Percentiles rank a stretch among this genome's conserved stretches.
Evolutionary conservation across 2,113 vertebrate genomes (phyloP).

Genomic region (Poeciliopsis turrubarensis): DNA sequence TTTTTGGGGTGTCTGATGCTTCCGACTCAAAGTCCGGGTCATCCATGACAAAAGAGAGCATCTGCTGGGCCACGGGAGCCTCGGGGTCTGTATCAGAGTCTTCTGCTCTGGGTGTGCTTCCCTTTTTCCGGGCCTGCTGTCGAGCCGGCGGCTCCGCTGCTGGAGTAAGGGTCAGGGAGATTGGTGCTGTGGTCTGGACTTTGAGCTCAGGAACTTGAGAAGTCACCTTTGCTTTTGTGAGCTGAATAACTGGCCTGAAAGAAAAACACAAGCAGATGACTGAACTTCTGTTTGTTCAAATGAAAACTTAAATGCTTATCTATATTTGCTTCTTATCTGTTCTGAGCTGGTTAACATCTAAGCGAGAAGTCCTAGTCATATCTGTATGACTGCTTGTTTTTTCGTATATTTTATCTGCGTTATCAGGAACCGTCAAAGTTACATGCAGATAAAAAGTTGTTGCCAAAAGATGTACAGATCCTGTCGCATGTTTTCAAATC

Average conservation of each 20-base stretch:
- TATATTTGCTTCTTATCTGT: too few species aligned
- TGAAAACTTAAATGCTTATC: too few species aligned
- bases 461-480: too few species aligned
- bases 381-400: too few species aligned
- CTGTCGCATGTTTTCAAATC: too few species aligned
- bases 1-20: slow-evolving; percentile 82
- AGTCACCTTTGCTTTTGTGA: slow-evolving; percentile 68
- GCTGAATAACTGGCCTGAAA: slow-evolving; percentile 69
- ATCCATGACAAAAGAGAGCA: slow-evolving; percentile 97
- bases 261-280: not conserved
- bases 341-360: too few species aligned
- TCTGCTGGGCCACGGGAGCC: slow-evolving; percentile 88
- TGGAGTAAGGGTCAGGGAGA: slow-evolving; percentile 62
- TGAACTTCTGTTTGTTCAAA: too few species aligned
- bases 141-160: slow-evolving; percentile 37
- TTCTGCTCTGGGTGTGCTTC: slow-evolving; percentile 56
- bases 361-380: too few species aligned
- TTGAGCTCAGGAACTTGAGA: slow-evolving; percentile 64
- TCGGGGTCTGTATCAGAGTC: slow-evolving; percentile 90
- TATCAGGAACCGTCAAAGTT: too few species aligned
- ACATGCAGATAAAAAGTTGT: too few species aligned
- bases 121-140: slow-evolving; percentile 64
- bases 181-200: slow-evolving; percentile 43
- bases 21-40: slow-evolving; percentile 97
- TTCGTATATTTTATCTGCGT: too few species aligned